phyloP scores from a whole-genome alignment of 2,797 vertebrate species.

The Selene dorsalis region DNA sequence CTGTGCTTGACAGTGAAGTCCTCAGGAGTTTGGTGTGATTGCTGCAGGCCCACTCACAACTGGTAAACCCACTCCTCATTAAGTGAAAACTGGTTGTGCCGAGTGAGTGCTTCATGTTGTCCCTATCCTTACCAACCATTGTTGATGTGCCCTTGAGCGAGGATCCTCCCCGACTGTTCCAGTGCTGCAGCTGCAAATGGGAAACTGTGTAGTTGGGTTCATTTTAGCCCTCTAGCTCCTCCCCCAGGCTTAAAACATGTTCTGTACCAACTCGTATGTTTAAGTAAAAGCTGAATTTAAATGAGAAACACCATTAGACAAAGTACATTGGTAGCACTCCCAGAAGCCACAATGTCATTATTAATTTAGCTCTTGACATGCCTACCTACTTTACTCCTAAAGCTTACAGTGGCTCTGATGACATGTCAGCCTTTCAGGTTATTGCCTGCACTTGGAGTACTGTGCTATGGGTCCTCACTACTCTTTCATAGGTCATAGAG shows the following conservation, averaged over 20 bases:
- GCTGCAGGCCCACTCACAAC: slow-evolving; percentile 26
- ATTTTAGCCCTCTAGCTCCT: slow-evolving; percentile 22
- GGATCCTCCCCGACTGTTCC: slow-evolving; percentile 10
- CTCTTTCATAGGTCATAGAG: slow-evolving; percentile 57
- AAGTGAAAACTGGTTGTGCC: slow-evolving; percentile 36
- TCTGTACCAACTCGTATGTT: slow-evolving; percentile 20
- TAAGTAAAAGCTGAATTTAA: slow-evolving; percentile 37
- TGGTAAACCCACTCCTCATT: slow-evolving; percentile 35
- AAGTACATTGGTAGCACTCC: slow-evolving; percentile 15
- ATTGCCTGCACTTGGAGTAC: slow-evolving; percentile 22
- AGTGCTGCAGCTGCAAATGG: slow-evolving; percentile 1
- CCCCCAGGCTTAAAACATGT: slow-evolving; percentile 24
- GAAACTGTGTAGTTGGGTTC: slow-evolving; percentile 3
- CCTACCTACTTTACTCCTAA: slow-evolving; percentile 32
- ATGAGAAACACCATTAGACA: slow-evolving; percentile 22
- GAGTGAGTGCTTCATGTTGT: slow-evolving; percentile 44
- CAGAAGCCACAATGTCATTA: slow-evolving; percentile 32
- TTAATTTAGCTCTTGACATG: slow-evolving; percentile 52
- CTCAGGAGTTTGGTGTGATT: slow-evolving; percentile 32
- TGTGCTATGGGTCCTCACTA: slow-evolving; percentile 36
- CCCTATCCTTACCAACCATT: slow-evolving; percentile 25
- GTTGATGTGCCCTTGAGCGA: slow-evolving; percentile 47
- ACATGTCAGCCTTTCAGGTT: slow-evolving; percentile 45
- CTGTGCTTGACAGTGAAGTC: slow-evolving; percentile 38
- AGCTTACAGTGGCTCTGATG: slow-evolving; percentile 18